Evolutionary conservation across 2,888 invertebrate species (phyloP).

Genomic region (Muschampia plurimacula): DNA sequence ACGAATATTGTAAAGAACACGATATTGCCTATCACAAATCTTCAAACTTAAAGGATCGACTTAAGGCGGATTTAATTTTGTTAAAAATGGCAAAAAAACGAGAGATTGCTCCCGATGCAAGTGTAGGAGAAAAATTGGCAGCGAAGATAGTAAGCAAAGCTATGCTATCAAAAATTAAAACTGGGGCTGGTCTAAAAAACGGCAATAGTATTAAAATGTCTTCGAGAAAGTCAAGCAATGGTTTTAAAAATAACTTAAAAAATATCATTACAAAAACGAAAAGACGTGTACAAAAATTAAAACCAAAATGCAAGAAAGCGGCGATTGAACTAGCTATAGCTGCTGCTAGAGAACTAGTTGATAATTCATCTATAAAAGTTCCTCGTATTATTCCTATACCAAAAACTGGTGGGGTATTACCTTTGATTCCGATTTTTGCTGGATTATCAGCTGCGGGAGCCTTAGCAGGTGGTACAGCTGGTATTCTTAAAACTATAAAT

Average conservation of each 20-base stretch:
- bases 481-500: no score
- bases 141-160: constrained; percentile 34
- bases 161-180: constrained; percentile 30
- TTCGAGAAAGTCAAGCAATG: neutral
- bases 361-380: constrained; percentile 45
- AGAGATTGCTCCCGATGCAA: constrained; percentile 24
- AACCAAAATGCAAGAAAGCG: constrained; percentile 43
- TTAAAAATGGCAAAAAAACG: constrained; percentile 45
- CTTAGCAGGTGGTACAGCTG: no score
- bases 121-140: constrained; percentile 30
- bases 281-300: constrained; percentile 40
- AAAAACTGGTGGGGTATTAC: constrained; percentile 58
- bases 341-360: constrained; percentile 40
- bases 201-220: neutral
- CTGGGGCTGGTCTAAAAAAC: no score
- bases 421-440: constrained; percentile 54
- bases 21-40: constrained; percentile 28
- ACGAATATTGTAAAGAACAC: constrained; percentile 10
- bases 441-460: no score
- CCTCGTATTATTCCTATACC: constrained; percentile 57
- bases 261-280: constrained; percentile 36
- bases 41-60: constrained; percentile 45
- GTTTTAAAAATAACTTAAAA: constrained; percentile 41
- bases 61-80: constrained; percentile 58
- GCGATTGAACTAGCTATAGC: constrained; percentile 42